Base-by-base conservation (phyloP, 2,888 invertebrate species). In the Cristatella mucedo region DNA sequence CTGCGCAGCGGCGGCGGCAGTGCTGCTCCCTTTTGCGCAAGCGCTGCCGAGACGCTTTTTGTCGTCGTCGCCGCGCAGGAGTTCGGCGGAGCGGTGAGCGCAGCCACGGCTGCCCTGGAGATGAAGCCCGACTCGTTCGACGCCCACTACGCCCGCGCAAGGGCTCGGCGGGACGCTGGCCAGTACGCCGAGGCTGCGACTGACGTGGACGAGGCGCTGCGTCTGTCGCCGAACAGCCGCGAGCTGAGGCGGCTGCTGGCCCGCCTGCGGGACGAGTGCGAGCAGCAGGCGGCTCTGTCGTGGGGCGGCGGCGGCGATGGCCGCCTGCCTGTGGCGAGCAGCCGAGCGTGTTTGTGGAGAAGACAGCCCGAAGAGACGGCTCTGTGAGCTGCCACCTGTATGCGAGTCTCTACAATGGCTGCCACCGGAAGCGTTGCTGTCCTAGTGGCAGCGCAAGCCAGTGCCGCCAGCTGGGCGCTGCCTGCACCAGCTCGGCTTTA, bases 21-120 rank as follows among this genome's bases (percentile, higher is more conserved):
- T 89, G 63, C 75, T 79, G 38, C 86, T 87, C 59, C 71, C 91
- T 89, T 70, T 86, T 86, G 68, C 74, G 91, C 63, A 89, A 89
- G 71, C 73, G 87, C 63, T 82, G 83, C 63, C 89, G 89, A 68
- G 78, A 83, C 74, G n/a, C 16, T 32, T 32, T 7, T 11, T 36
- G 31, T 6, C 31, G 11, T 16, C 5, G 7, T n/a, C 16, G 22
- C 15, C 9, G 11, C 33, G 4, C 52, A 70, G 71, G 70, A 70
- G 40, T 55, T 56, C 38, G 53, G 55, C 2, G 57, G 63, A 42
- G 86, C 89, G 1, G 74, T 86, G 52, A 84, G 86, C 57, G 71
- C 87, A 49, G 86, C 89, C 6, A 78, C 81, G 24, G 78, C 84
- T 59, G 87, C 85, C 0, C 74, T 87, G 24, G 75, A 76, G 34